Evolutionary conservation across 2,113 vertebrate genomes (phyloP), one percentile per base, ranked within the genome.

Genomic region (Cnemophilus loriae): DNA sequence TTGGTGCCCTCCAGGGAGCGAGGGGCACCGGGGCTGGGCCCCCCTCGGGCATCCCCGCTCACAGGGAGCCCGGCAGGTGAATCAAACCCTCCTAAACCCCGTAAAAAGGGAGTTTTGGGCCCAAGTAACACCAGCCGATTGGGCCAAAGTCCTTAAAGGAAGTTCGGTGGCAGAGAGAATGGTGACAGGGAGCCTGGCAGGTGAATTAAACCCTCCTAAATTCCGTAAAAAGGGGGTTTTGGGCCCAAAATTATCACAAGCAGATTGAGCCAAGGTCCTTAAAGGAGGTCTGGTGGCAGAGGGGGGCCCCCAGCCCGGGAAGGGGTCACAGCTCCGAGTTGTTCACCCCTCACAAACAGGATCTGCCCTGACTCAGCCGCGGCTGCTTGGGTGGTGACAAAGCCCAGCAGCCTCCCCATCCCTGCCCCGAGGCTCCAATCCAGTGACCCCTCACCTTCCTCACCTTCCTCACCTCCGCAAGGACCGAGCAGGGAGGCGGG

Each of bases 401-500:
- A 28, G 33, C 47, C 11, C 7, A 37, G 57, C 77, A 52, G 35
- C 67, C 52, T 59, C 42, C 39, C 20, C 61, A 7, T 6, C 41
- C 69, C 1, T 0, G 7, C 75, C 84, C 20, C 6, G 6, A 2
- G 17, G 2, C 3, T n/a, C 41, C 17, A 1, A 1, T 3, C 74
- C 64, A 1, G 0, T 15, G 55, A 70, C 35, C 49, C 33, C 70
- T 39, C 83, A 22, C 52, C 67, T 55, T 67, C 91, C 69, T 75
- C n/a, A n/a, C n/a, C n/a, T n/a, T n/a, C n/a, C n/a, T n/a, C 47
- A 63, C 15, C 16, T 44, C 20, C 10, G 47, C 28, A 21, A n/a
- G n/a, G 21, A 5, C 8, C n/a, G n/a, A n/a, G n/a, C n/a, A 1
- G 26, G 0, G 1, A 5, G 18, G 5, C 4, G 15, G 50, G 68